Conservation (phyloP, 2,888 invertebrate species). For the Sarcophaga variegata region DNA sequence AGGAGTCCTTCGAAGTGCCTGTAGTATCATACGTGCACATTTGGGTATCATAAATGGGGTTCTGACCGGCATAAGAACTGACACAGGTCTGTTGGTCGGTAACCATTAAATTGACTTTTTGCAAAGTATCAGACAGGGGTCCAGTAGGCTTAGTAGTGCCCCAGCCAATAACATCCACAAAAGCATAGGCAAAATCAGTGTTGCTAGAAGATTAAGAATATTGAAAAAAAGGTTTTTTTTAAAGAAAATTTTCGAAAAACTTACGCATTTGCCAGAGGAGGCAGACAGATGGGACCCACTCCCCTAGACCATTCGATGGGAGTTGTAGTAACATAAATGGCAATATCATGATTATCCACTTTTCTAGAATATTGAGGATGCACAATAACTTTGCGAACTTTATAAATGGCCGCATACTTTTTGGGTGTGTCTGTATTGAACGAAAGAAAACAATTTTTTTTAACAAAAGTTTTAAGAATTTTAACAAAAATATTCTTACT, state of each 20-base stretch:
- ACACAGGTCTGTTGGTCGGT: slow-evolving; percentile 71
- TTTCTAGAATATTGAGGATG: slow-evolving; percentile 72
- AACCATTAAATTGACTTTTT: slow-evolving; percentile 81
- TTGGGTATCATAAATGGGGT: slow-evolving; percentile 70
- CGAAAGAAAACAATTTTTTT: too few relatives aligned
- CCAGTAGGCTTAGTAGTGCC: slow-evolving; percentile 83
- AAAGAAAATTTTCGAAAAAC: slow-evolving; percentile 49
- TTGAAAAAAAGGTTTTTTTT: neutral
- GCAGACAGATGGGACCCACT: slow-evolving; percentile 85
- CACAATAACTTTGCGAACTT: slow-evolving; percentile 73
- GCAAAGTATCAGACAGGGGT: slow-evolving; percentile 80
- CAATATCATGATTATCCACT: slow-evolving; percentile 82
- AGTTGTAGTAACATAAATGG: slow-evolving; percentile 80
- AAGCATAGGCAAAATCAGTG: slow-evolving; percentile 67
- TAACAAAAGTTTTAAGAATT: too few relatives aligned
- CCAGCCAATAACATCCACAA: slow-evolving; percentile 81
- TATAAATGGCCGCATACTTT: slow-evolving; percentile 75
- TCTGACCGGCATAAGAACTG: slow-evolving; percentile 55
- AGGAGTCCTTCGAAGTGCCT: slow-evolving; percentile 81
- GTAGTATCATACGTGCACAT: slow-evolving; percentile 75
- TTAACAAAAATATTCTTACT: slow-evolving; percentile 75
- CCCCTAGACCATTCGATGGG: slow-evolving; percentile 82
- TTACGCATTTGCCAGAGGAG: slow-evolving; percentile 75
- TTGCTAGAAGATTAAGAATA: slow-evolving; percentile 11
- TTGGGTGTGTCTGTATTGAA: slow-evolving; percentile 4